A percentile compares a stretch with the other conserved stretches of the same genome.
phyloP scores from a whole-genome alignment of 2,797 vertebrate species.

The Peromyscus aztecus region DNA sequence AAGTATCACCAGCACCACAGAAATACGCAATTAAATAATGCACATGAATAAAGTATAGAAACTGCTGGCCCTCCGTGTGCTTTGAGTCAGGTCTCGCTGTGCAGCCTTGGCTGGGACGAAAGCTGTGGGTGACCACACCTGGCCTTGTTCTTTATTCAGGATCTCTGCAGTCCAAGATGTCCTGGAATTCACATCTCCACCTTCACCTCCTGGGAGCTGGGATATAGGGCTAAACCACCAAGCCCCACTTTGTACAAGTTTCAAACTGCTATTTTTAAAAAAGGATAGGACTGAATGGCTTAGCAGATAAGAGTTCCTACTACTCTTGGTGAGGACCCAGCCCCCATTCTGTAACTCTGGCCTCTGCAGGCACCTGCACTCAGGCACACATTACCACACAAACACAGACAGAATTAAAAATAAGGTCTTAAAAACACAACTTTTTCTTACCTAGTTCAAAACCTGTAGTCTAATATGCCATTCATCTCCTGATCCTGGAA shows the following conservation, averaged over 20 bases:
- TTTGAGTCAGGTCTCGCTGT: neutral
- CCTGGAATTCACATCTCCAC: neutral
- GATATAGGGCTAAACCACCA: neutral
- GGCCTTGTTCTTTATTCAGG: neutral
- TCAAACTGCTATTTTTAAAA: neutral
- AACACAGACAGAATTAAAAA: neutral
- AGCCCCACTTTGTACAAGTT: neutral
- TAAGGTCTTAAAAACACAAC: neutral
- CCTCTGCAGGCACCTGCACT: neutral
- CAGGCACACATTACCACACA: neutral
- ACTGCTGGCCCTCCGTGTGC: neutral
- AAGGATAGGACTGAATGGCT: neutral
- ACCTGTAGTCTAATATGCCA: slow-evolving; percentile 8
- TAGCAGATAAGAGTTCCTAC: neutral
- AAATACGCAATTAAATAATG: neutral
- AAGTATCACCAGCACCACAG: neutral
- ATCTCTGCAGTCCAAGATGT: neutral
- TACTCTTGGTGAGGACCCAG: neutral
- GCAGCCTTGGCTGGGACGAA: neutral
- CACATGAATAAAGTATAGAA: neutral
- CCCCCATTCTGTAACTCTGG: neutral
- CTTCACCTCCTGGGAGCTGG: neutral
- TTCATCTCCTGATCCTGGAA: slow-evolving; percentile 51
- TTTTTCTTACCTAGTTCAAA: slow-evolving; percentile 33
- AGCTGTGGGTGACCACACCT: neutral